These are phyloP conservation scores for Bombus confusus DNA, from an alignment of 1,140 invertebrate genomes.

Conservation along the genomic window DNA sequence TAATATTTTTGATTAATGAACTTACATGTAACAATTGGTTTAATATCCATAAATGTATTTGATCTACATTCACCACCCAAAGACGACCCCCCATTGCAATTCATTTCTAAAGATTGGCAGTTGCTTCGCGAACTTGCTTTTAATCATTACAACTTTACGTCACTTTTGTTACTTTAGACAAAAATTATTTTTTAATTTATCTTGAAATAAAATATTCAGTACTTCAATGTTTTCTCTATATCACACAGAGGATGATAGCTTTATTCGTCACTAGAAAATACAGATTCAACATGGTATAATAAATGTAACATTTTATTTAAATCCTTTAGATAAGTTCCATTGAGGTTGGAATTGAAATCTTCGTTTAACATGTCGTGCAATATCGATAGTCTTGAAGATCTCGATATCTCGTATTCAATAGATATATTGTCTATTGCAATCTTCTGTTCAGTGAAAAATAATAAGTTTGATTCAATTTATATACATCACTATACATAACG, in stretches of 20 bases:
- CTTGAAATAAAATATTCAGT: not conserved
- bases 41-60: slow-evolving; percentile 76
- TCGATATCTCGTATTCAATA: slow-evolving; percentile 52
- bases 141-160: slow-evolving; percentile 69
- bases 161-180: slow-evolving; percentile 49
- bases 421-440: not conserved
- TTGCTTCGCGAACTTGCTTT: slow-evolving; percentile 57
- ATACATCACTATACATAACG: not conserved
- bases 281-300: not conserved
- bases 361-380: slow-evolving; percentile 27
- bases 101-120: slow-evolving; percentile 74
- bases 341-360: slow-evolving; percentile 62
- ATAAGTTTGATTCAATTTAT: not conserved
- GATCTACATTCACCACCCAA: slow-evolving; percentile 70
- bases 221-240: not conserved
- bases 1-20: slow-evolving; percentile 38
- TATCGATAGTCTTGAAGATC: slow-evolving; percentile 47
- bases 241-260: not conserved
- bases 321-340: slow-evolving; percentile 34
- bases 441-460: not conserved
- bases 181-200: slow-evolving; percentile 33
- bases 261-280: slow-evolving; percentile 22
- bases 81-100: slow-evolving; percentile 78
- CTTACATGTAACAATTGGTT: slow-evolving; percentile 81
- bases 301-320: slow-evolving; percentile 50